These are phyloP conservation scores for Dicrostonyx torquatus DNA, from an alignment of 2,797 vertebrate species.

Conservation along the genomic window DNA sequence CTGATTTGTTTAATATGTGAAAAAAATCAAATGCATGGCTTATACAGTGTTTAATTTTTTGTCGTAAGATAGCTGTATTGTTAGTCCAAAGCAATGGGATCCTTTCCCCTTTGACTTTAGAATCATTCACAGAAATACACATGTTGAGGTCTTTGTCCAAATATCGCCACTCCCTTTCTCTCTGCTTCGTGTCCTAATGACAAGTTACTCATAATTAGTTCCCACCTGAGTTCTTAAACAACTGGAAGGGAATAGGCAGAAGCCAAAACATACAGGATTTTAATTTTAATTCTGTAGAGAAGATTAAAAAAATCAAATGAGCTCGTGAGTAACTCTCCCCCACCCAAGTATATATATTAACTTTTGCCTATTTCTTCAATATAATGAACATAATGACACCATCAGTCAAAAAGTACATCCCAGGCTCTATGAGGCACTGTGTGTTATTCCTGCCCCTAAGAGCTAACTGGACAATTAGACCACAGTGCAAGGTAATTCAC, in stretches of 20 bases:
- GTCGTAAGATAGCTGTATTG: background rate
- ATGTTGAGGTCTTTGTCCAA: conserved; percentile 12
- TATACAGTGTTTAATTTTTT: conserved; percentile 50
- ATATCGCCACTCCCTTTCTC: background rate
- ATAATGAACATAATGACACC: background rate
- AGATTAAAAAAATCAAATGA: conserved; percentile 13
- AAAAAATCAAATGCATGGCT: background rate
- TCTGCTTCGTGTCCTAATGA: conserved; percentile 18
- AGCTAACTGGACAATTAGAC: background rate
- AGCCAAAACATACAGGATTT: conserved; percentile 8
- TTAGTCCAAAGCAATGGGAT: background rate
- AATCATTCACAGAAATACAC: background rate
- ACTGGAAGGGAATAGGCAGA: background rate
- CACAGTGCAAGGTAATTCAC: background rate
- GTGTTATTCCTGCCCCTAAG: background rate
- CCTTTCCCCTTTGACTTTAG: conserved; percentile 4
- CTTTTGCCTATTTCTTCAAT: conserved; percentile 22
- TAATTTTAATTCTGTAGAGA: conserved; percentile 48
- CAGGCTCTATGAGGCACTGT: background rate
- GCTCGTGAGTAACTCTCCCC: conserved; percentile 1
- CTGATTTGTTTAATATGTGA: conserved; percentile 18
- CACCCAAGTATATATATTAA: background rate
- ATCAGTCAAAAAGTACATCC: background rate
- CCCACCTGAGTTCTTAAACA: background rate
- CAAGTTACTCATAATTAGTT: conserved; percentile 11